phyloP scores from a whole-genome alignment of 2,888 invertebrate genomes.

The Peribatodes rhomboidaria region DNA sequence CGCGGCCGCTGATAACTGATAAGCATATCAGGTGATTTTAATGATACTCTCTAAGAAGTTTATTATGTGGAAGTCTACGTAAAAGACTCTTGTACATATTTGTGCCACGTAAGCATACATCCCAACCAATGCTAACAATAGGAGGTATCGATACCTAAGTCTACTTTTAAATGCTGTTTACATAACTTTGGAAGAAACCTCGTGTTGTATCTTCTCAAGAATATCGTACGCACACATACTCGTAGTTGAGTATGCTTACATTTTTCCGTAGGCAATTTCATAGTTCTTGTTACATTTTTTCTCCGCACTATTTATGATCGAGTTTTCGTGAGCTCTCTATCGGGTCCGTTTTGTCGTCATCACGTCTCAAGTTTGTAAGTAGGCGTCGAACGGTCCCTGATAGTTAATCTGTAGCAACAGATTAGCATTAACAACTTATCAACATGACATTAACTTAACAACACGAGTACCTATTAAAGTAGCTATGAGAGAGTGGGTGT shows the following conservation, averaged over 20 bases:
- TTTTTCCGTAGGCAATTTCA: background rate
- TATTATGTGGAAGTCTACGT: background rate
- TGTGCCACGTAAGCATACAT: too few species aligned
- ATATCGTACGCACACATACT: too few species aligned
- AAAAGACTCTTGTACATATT: too few species aligned
- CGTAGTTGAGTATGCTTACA: background rate
- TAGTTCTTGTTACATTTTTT: background rate
- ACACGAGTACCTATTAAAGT: conserved; percentile 24
- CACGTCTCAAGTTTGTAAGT: conserved; percentile 1
- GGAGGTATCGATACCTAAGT: too few species aligned
- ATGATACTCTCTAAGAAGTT: conserved; percentile 5
- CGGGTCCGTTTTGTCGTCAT: background rate
- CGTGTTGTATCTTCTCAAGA: too few species aligned
- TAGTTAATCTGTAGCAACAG: conserved; percentile 22
- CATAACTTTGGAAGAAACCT: too few species aligned
- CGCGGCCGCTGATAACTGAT: conserved; percentile 32
- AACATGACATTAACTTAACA: conserved; percentile 11
- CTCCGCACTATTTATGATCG: background rate
- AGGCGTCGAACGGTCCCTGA: conserved; percentile 14
- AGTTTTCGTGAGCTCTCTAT: too few species aligned
- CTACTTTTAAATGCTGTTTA: too few species aligned
- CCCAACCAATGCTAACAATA: too few species aligned
- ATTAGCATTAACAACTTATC: conserved; percentile 34
- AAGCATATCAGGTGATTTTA: conserved; percentile 26
- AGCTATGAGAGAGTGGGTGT: conserved; percentile 47